Conservation (phyloP, 37 sponge, comb jelly and placozoan genomes). For the Eunapius fragilis region DNA sequence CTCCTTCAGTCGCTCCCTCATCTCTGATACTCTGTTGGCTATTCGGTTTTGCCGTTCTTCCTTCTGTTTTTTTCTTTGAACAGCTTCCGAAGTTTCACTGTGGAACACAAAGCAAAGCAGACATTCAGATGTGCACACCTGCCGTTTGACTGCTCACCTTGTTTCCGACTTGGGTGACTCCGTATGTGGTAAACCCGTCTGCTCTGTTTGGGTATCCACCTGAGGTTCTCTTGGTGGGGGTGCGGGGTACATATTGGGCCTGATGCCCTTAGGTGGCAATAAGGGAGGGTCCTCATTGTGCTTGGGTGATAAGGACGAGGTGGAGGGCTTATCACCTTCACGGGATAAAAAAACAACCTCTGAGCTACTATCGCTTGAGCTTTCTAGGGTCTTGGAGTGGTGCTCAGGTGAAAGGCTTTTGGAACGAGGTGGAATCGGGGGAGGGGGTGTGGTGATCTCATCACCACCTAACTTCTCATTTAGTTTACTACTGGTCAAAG, state of each 20-base stretch:
- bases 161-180: background rate
- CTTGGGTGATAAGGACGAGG: background rate
- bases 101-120: background rate
- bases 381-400: background rate
- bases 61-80: conserved; percentile 1
- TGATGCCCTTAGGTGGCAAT: conserved; percentile 32
- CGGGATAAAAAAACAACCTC: background rate
- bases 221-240: background rate
- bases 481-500: background rate
- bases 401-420: background rate
- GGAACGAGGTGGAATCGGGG: conserved; percentile 15
- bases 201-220: background rate
- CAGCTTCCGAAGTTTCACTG: background rate
- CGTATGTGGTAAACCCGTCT: background rate
- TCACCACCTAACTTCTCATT: background rate
- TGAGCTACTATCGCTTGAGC: background rate
- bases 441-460: background rate
- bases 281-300: conserved; percentile 35
- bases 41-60: conserved; percentile 21
- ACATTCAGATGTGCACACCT: conserved; percentile 5
- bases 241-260: conserved; percentile 7
- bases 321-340: background rate
- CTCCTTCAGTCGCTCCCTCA: conserved; percentile 45
- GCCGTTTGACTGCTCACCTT: background rate
- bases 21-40: conserved; percentile 19